phyloP scores from a whole-genome alignment of 2,797 vertebrate genomes.

The Dendrocincla fuliginosa region DNA sequence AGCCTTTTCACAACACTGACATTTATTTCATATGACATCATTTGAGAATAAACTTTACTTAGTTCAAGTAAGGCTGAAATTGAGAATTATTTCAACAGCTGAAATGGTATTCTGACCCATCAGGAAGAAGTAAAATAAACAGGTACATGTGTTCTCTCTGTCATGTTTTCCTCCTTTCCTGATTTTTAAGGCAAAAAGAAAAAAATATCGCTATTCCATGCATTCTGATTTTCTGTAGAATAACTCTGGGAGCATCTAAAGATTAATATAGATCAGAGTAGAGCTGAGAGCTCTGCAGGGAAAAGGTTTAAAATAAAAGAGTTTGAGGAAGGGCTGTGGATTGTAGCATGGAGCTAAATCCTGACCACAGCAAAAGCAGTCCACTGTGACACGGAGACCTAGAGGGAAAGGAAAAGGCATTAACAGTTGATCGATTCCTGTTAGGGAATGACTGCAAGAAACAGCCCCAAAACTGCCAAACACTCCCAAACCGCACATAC shows the following conservation, averaged over 20 bases:
- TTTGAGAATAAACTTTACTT: background rate
- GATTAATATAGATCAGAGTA: background rate
- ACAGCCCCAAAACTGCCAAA: background rate
- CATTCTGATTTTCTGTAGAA: background rate
- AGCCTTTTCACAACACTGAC: background rate
- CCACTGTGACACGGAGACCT: background rate
- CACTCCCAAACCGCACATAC: background rate
- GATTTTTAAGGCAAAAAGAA: background rate
- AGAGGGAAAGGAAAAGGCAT: background rate
- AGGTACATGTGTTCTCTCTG: background rate
- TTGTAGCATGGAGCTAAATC: background rate
- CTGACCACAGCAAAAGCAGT: conserved; percentile 8
- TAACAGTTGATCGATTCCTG: background rate
- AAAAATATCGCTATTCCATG: background rate
- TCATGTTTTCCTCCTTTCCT: background rate
- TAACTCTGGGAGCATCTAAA: background rate
- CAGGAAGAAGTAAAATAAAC: background rate
- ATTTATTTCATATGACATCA: background rate
- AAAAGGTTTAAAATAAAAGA: background rate
- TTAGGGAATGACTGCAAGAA: background rate
- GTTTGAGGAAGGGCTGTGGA: background rate
- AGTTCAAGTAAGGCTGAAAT: background rate
- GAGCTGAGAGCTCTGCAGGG: background rate
- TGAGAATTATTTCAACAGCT: background rate
- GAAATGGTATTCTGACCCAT: background rate